Percentiles rank a stretch among this genome's conserved stretches.
These are phyloP conservation scores for Rhinolophus sinicus DNA, from an alignment of 2,113 vertebrate genomes.

Conservation along the genomic window DNA sequence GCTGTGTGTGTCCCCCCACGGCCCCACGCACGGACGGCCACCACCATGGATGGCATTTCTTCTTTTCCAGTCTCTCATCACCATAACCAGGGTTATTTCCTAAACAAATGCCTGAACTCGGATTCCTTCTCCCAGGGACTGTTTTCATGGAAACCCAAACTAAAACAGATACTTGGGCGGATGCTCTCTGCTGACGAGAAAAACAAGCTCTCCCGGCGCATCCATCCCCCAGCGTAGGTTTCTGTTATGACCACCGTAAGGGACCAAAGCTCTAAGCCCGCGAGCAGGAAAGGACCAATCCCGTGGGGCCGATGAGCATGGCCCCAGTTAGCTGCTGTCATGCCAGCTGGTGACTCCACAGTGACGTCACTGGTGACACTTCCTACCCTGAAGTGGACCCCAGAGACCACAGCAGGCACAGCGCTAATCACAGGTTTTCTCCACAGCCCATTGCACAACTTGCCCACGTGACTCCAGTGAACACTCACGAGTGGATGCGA, in stretches of 20 bases:
- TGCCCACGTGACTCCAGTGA: background rate
- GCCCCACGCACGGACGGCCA: fast-evolving
- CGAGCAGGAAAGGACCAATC: background rate
- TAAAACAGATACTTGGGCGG: background rate
- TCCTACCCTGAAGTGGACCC: background rate
- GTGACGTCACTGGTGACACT: background rate
- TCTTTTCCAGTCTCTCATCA: too few relatives aligned
- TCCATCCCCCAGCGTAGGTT: background rate
- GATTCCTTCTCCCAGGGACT: background rate
- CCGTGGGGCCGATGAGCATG: background rate
- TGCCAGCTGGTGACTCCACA: too few relatives aligned
- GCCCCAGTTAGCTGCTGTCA: background rate
- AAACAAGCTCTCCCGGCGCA: background rate
- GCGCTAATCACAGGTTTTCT: background rate
- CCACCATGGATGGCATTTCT: too few relatives aligned
- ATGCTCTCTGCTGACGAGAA: background rate
- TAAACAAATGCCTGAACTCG: background rate
- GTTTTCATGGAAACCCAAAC: background rate
- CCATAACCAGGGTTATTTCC: background rate
- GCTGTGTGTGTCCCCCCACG: background rate
- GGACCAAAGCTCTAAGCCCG: background rate
- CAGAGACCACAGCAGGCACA: background rate
- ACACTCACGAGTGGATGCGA: background rate
- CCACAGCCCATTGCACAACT: background rate
- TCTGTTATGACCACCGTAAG: background rate